phyloP scores from a whole-genome alignment of 30 jellyfish, hydroid and myxozoan species.

The Turritopsis rubra region DNA sequence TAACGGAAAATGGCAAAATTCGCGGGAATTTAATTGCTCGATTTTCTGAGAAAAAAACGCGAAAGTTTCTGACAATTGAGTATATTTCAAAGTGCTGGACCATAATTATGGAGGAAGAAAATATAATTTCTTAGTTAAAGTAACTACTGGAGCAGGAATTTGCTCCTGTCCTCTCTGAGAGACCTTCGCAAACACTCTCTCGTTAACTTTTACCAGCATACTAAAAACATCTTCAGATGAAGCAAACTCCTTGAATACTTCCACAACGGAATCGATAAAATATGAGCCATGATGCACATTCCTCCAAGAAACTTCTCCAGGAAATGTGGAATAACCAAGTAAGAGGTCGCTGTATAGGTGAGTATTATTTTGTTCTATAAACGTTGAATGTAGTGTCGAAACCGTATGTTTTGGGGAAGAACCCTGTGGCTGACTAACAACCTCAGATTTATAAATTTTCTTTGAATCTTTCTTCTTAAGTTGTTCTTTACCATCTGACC shows the following conservation, averaged over 20 bases:
- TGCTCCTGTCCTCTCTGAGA: slow-evolving; percentile 46
- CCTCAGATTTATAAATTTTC: neutral
- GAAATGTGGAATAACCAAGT: slow-evolving; percentile 73
- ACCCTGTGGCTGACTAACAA: neutral
- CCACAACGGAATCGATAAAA: slow-evolving; percentile 62
- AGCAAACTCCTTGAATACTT: slow-evolving; percentile 43
- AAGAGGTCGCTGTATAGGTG: slow-evolving; percentile 52
- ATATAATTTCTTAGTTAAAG: slow-evolving; percentile 61
- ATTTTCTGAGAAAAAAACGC: too few relatives aligned
- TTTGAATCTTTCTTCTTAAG: neutral
- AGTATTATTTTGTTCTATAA: slow-evolving; percentile 38
- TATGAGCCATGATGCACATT: slow-evolving; percentile 56
- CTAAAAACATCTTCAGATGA: slow-evolving; percentile 58
- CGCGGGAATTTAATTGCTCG: too few relatives aligned
- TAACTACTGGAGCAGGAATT: slow-evolving; percentile 61
- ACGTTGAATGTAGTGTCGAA: neutral
- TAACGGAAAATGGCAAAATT: too few relatives aligned
- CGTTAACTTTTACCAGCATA: slow-evolving; percentile 57
- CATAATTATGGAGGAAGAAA: slow-evolving; percentile 2
- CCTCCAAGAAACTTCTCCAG: slow-evolving; percentile 78
- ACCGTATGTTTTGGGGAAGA: neutral
- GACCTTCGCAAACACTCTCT: slow-evolving; percentile 41
- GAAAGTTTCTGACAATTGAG: too few relatives aligned
- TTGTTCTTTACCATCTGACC: slow-evolving; percentile 21
- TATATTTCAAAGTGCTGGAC: too few relatives aligned